These are phyloP conservation scores for Lithobates pipiens DNA, from an alignment of 2,797 vertebrate species.

Conservation along the genomic window DNA sequence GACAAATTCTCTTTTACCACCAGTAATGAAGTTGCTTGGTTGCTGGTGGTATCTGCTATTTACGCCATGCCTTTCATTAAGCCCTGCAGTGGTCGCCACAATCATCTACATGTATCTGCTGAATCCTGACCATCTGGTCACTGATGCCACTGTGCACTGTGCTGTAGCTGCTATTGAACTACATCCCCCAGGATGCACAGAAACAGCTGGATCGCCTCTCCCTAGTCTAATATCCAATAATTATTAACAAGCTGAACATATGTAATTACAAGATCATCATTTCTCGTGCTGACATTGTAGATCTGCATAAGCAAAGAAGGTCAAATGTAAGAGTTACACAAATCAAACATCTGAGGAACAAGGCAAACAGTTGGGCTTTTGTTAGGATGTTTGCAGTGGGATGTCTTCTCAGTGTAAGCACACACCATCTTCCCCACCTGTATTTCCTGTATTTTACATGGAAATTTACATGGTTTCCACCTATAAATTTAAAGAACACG, in stretches of 20 bases:
- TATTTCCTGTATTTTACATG: not conserved
- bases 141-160: not conserved
- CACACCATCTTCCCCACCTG: not conserved
- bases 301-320: conserved; percentile 15
- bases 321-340: not conserved
- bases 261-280: not conserved
- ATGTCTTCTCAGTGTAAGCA: conserved; percentile 2
- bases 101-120: not conserved
- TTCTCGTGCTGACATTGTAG: not conserved
- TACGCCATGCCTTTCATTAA: too few species aligned
- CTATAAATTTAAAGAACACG: too few species aligned
- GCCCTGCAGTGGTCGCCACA: too few species aligned
- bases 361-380: not conserved
- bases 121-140: not conserved
- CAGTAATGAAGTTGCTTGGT: too few species aligned
- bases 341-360: not conserved
- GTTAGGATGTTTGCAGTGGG: conserved; percentile 17
- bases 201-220: not conserved
- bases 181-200: conserved; percentile 1
- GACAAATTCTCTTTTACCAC: too few species aligned
- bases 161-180: not conserved
- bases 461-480: too few species aligned
- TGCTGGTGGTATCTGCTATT: too few species aligned
- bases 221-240: not conserved
- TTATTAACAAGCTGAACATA: not conserved